Evolutionary conservation across 2,888 invertebrate species (phyloP).

Genomic region (Orthonevra nobilis): DNA sequence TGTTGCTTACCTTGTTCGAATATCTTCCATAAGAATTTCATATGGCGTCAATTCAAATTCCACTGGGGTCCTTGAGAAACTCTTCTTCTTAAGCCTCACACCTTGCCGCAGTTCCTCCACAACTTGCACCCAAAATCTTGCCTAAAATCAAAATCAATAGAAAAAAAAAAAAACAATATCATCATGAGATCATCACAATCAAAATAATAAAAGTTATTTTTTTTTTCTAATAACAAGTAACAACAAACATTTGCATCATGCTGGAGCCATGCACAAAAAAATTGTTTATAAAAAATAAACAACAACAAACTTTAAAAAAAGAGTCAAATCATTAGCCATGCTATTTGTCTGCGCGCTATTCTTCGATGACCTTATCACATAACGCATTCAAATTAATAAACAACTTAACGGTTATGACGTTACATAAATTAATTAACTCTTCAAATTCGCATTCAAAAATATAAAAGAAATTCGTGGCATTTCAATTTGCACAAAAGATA

Average conservation of each 20-base stretch:
- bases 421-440: conserved; percentile 36
- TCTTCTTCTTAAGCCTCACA: conserved; percentile 94
- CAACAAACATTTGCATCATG: conserved; percentile 48
- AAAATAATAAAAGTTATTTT: conserved; percentile 31
- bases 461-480: too few species aligned
- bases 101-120: conserved; percentile 95
- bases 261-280: conserved; percentile 57
- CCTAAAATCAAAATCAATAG: too few species aligned
- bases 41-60: conserved; percentile 97
- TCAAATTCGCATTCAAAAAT: conserved; percentile 47
- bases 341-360: conserved; percentile 10
- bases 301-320: conserved; percentile 40
- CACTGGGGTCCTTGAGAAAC: conserved; percentile 87
- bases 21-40: conserved; percentile 98
- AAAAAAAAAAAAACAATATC: conserved; percentile 47
- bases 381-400: too few species aligned
- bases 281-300: conserved; percentile 14
- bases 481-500: too few species aligned
- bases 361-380: conserved; percentile 29
- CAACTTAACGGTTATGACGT: conserved; percentile 35
- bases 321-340: conserved; percentile 37
- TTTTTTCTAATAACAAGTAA: conserved; percentile 33
- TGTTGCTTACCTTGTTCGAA: conserved; percentile 85
- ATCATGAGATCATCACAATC: conserved; percentile 13
- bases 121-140: conserved; percentile 97